phyloP scores from a whole-genome alignment of 2,797 vertebrate genomes.

The Ptychadena robeensis region DNA sequence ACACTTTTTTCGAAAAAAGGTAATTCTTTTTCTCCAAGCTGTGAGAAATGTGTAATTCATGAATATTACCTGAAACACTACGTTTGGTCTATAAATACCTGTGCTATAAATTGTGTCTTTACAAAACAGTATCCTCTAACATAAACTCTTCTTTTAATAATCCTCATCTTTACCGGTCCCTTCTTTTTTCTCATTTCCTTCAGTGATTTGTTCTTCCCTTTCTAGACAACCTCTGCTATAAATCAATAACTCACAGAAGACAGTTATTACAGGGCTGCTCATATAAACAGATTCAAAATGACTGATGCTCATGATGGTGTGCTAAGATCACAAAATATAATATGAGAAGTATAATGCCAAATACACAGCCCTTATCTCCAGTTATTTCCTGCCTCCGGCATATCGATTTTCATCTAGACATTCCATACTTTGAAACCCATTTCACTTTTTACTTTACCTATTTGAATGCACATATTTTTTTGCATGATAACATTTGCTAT shows the following conservation, averaged over 20 bases:
- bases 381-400: conserved; percentile 27
- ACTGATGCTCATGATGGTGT: background rate
- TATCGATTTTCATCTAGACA: conserved; percentile 16
- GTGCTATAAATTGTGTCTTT: background rate
- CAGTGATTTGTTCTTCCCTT: background rate
- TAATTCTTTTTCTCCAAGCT: too few relatives aligned
- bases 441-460: background rate
- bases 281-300: conserved; percentile 10
- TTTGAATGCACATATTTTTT: background rate
- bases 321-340: conserved; percentile 14
- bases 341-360: conserved; percentile 14
- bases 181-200: background rate
- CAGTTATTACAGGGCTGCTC: conserved; percentile 1
- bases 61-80: background rate
- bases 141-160: background rate
- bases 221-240: conserved; percentile 68
- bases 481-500: background rate
- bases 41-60: background rate
- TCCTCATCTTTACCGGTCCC: background rate
- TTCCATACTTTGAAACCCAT: too few relatives aligned
- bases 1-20: too few relatives aligned
- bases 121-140: background rate
- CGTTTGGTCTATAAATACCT: background rate
- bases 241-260: conserved; percentile 64
- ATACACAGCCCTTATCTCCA: conserved; percentile 5